Evolutionary conservation across 2,888 invertebrate species (phyloP).

Genomic region (Linnaemya tessellans): DNA sequence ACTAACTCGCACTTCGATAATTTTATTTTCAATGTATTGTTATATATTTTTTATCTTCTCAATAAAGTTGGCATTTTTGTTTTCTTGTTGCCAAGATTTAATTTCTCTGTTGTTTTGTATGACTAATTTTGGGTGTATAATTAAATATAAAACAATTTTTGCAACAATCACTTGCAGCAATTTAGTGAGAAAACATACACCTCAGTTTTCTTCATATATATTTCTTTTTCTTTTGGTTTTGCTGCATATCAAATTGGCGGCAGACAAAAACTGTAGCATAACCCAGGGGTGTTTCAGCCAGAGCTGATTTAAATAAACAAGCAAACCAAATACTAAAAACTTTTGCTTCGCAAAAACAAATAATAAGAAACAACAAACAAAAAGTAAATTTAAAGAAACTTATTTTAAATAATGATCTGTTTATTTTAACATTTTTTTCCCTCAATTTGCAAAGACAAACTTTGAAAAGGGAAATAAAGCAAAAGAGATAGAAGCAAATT

Average conservation of each 20-base stretch:
- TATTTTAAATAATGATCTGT: constrained; percentile 57
- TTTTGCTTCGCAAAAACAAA: constrained; percentile 27
- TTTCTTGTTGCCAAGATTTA: constrained; percentile 5
- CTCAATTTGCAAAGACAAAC: constrained; percentile 6
- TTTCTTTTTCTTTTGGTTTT: constrained; percentile 2
- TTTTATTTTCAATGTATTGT: constrained; percentile 20
- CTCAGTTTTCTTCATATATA: background rate
- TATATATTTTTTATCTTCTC: background rate
- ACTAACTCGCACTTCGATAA: too few relatives aligned
- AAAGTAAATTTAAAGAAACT: constrained; percentile 24
- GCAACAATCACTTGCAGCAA: constrained; percentile 62
- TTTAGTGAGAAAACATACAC: constrained; percentile 38
- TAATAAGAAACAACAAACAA: constrained; percentile 19
- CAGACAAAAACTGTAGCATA: background rate
- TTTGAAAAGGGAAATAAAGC: constrained; percentile 10
- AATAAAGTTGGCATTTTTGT: constrained; percentile 5
- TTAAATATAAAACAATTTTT: constrained; percentile 78
- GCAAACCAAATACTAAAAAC: constrained; percentile 67
- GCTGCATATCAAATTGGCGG: too few relatives aligned
- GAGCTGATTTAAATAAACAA: constrained; percentile 70
- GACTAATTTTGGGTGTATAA: constrained; percentile 80
- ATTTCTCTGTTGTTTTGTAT: constrained; percentile 54
- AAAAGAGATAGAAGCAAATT: background rate
- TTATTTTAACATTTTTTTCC: constrained; percentile 17
- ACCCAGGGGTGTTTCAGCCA: constrained; percentile 35